Conservation (phyloP, 2,797 vertebrate species). For the Oceanodroma leucorhoa region DNA sequence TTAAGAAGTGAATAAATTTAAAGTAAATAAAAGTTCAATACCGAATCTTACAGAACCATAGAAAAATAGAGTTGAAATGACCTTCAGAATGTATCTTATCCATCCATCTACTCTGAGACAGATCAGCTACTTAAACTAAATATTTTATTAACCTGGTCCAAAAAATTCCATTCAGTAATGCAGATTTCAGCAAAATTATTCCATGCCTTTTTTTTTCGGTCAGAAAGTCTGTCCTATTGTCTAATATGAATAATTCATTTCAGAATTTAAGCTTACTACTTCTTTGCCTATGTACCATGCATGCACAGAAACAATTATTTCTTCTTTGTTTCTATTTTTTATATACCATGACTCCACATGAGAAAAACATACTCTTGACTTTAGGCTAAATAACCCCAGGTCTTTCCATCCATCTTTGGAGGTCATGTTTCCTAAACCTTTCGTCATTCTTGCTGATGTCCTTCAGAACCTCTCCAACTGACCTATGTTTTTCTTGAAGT, state of each 20-base stretch:
- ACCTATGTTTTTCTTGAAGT: not conserved
- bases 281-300: not conserved
- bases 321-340: not conserved
- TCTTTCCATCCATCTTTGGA: not conserved
- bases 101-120: not conserved
- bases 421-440: not conserved
- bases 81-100: not conserved
- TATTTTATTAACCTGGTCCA: not conserved
- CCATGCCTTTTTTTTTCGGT: not conserved
- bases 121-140: not conserved
- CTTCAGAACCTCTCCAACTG: not conserved
- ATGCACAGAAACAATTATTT: not conserved
- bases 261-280: not conserved
- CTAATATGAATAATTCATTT: not conserved
- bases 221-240: not conserved
- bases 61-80: not conserved
- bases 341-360: not conserved
- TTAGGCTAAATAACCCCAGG: not conserved
- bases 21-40: not conserved
- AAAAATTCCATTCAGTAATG: not conserved
- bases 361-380: not conserved
- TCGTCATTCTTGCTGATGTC: not conserved
- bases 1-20: not conserved
- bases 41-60: not conserved
- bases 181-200: not conserved